Base-by-base conservation (phyloP, 1,140 invertebrate genomes). In the Cherax quadricarinatus region DNA sequence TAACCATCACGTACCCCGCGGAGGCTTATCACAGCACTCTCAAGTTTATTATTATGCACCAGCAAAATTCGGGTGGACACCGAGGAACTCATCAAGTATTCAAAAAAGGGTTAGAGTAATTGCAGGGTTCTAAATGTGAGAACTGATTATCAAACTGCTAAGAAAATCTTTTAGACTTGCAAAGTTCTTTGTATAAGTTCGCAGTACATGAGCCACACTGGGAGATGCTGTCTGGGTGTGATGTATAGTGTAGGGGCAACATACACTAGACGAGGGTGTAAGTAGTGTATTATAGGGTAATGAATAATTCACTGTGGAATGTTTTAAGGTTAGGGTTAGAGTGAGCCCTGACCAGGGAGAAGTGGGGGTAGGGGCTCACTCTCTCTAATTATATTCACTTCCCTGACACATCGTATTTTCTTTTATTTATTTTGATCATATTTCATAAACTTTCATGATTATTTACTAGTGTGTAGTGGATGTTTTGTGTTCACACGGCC, bases 321-420 rank as follows among this genome's bases (percentile, higher is more conserved):
- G 21, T 82, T 57, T 82, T 53, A n/a, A 82, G 80, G 80, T 82
- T 82, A 82, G 80, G 80, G 49, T 53, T 53, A 53, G 16, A 14
- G 16, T 6, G 51, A 51, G 62, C 62, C 2, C 5, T 24, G 21
- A 49, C 16, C n/a, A 60, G 51, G 81, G 7, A 14, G 16, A 16
- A 6, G 62, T 16, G 62, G 62, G 62, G 62, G 18, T 21, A 21
- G 62, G 3, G 81, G 70, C 81, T 48, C 51, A 83, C 81, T 83
- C 30, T 24, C 21, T 83, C 30, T 83, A 83, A 83, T 83, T 83
- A 83, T 83, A 83, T 83, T 83, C 81, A 83, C 81, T 4, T 21
- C 81, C 10, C 51, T 16, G 51, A 83, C 51, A 24, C 81, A 57
- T 57, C 81, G 12, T 16, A 14, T 10, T 57, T 60, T 24, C 3